Evolutionary conservation across 2,797 vertebrate species (phyloP), one percentile per base, ranked within the genome.

Genomic region (Champsocephalus esox): DNA sequence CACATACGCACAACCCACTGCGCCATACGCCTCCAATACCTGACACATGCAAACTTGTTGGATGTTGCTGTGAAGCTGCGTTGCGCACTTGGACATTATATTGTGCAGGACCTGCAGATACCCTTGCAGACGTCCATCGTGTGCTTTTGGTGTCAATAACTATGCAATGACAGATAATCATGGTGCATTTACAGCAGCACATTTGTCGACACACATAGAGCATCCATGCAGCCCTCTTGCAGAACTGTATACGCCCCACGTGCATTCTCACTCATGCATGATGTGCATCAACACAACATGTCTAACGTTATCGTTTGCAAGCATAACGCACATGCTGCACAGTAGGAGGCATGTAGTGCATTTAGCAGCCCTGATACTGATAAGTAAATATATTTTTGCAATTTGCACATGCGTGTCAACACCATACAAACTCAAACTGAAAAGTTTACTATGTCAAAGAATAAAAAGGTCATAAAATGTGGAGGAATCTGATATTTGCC

Each of bases 361-460:
- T 28, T 28, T 65, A 55, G 51, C 17, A 60, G 44, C 32, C 32
- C 1, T 5, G 5, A 2, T 34, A 38, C 11, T 32, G 45, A 44
- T 12, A 12, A 38, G 34, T 38, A 2, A 38, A 11, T 59, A 21
- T 49, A 63, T 63, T 58, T 65, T 65, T 78, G 60, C 64, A 71
- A 86, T 38, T 19, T 43, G 7, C 54, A 71, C 12, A 68, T 65
- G 69, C 12, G 57, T 14, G 61, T 70, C 32, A 54, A 70, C 34
- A 1, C 54, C 14, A 12, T 51, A 48, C 1, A 38, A 43, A 60
- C 56, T 0, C 24, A 24, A 70, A 14, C 3, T n/a, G 0, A 41
- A 13, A 28, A 28, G 28, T 28, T 4, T 28, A 34, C 4, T 34
- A 3, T 6, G 1, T 50, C 11, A 0, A 13, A 38, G 17, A 66